Conservation (phyloP, 2,888 invertebrate genomes). For the Cepaea hortensis region DNA sequence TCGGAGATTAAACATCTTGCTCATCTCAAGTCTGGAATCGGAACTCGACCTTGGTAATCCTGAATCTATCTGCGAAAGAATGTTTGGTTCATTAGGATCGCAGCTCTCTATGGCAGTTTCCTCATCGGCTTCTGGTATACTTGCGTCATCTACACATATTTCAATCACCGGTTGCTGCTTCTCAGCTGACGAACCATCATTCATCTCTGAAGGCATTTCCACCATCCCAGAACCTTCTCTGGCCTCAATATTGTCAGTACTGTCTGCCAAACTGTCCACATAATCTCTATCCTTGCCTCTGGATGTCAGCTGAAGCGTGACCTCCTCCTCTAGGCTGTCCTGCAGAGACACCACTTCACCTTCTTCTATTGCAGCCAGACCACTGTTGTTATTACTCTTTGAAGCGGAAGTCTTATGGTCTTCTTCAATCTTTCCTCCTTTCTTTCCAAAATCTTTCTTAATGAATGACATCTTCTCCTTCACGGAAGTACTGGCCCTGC, state of each 20-base stretch:
- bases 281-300: background rate
- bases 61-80: background rate
- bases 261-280: background rate
- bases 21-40: slow-evolving; percentile 38
- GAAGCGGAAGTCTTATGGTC: background rate
- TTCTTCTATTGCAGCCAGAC: background rate
- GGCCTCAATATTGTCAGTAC: background rate
- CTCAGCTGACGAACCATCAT: background rate
- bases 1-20: slow-evolving; percentile 17
- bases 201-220: background rate
- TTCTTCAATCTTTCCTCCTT: background rate
- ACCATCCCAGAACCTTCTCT: background rate
- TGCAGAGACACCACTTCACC: background rate
- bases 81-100: slow-evolving; percentile 1
- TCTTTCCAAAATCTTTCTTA: slow-evolving; percentile 43
- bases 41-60: slow-evolving; percentile 25
- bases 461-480: slow-evolving; percentile 47
- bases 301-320: background rate
- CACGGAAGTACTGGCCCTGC: slow-evolving; percentile 40
- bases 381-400: slow-evolving; percentile 14
- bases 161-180: slow-evolving; percentile 22
- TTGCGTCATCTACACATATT: slow-evolving; percentile 23
- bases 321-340: background rate
- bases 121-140: background rate
- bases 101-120: background rate